These are phyloP conservation scores for Channa striata DNA, from an alignment of 2,797 vertebrate species.

Conservation along the genomic window DNA sequence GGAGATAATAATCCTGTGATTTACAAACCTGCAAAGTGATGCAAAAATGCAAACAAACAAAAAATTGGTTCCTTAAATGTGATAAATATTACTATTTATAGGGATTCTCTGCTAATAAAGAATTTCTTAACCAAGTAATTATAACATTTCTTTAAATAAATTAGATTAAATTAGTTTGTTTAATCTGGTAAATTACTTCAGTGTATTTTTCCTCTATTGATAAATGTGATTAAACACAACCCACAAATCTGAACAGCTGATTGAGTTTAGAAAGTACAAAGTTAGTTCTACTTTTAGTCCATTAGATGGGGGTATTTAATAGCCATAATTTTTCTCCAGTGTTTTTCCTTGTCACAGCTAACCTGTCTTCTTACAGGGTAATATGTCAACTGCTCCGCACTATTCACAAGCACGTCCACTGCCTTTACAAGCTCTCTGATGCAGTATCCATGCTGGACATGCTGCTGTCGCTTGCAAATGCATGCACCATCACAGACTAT, in stretches of 20 bases:
- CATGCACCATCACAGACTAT: conserved; percentile 94
- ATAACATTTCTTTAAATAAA: neutral
- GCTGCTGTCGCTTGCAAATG: conserved; percentile 92
- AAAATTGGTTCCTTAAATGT: neutral
- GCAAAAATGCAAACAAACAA: too few species aligned
- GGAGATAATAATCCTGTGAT: conserved; percentile 52
- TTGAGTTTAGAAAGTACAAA: neutral
- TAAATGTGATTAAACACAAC: neutral
- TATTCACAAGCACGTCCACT: conserved; percentile 93
- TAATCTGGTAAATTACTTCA: conserved; percentile 5
- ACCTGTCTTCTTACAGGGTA: conserved; percentile 82
- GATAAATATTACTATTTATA: too few species aligned
- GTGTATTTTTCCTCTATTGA: neutral
- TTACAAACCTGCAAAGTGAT: conserved; percentile 18
- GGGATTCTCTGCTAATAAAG: too few species aligned
- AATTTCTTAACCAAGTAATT: neutral
- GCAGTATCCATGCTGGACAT: conserved; percentile 98
- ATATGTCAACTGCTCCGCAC: conserved; percentile 91
- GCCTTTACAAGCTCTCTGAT: conserved; percentile 96
- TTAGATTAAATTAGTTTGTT: neutral
- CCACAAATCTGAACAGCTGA: neutral
- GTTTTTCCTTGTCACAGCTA: conserved; percentile 1
- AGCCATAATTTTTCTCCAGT: neutral
- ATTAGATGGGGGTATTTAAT: conserved; percentile 61
- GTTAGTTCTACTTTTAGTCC: conserved; percentile 33